phyloP scores from a whole-genome alignment of 2,888 invertebrate species.

The Drosophila mimetica region DNA sequence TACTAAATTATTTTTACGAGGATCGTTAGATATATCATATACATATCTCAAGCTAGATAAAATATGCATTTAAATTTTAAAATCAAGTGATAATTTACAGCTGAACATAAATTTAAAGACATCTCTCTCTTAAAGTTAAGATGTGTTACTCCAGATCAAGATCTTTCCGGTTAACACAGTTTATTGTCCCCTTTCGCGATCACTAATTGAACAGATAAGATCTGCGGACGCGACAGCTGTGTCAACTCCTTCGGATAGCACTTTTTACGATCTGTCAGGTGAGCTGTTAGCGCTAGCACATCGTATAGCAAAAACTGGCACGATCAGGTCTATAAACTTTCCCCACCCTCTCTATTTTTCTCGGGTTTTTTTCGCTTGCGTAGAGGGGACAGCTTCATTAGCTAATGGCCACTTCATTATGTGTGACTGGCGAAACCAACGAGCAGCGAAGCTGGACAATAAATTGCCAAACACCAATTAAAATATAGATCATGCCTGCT shows the following conservation, averaged over 20 bases:
- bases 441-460: constrained; percentile 27
- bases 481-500: constrained; percentile 72
- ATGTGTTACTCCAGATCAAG: not conserved
- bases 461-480: constrained; percentile 65
- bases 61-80: too few relatives aligned
- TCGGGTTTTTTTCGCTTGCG: not conserved
- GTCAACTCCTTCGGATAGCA: constrained; percentile 29
- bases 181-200: constrained; percentile 21
- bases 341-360: constrained; percentile 1
- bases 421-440: constrained; percentile 10
- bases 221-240: constrained; percentile 18
- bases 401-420: constrained; percentile 71
- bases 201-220: constrained; percentile 34
- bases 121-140: not conserved
- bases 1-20: too few relatives aligned
- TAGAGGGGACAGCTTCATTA: constrained; percentile 68
- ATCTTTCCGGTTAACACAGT: not conserved
- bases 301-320: constrained; percentile 44
- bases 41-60: too few relatives aligned
- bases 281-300: constrained; percentile 57
- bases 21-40: too few relatives aligned
- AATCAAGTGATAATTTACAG: too few relatives aligned
- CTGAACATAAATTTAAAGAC: not conserved
- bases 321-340: constrained; percentile 46
- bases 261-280: constrained; percentile 45